A percentile compares a stretch with the other conserved stretches of the same genome.
Conservation (phyloP, 2,888 invertebrate genomes). For the Melanostoma mellinum region DNA sequence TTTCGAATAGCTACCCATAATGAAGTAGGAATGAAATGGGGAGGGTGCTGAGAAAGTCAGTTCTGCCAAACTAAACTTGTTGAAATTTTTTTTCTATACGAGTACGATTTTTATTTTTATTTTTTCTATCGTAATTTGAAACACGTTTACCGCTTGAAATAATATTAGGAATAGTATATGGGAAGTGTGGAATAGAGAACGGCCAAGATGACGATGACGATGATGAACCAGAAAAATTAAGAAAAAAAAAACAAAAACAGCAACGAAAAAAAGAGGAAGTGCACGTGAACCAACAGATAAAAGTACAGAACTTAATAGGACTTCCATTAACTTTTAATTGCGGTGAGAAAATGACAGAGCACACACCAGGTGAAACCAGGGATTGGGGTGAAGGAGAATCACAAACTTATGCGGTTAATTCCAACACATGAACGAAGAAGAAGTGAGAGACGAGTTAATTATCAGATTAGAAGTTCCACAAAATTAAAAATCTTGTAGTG, state of each 20-base stretch:
- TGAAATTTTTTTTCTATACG: constrained; percentile 41
- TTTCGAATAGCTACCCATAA: constrained; percentile 18
- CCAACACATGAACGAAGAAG: constrained; percentile 16
- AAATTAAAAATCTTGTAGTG: constrained; percentile 49
- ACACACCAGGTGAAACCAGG: not conserved
- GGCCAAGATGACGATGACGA: constrained; percentile 48
- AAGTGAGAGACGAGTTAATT: constrained; percentile 42
- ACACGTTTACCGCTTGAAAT: constrained; percentile 74
- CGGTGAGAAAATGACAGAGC: constrained; percentile 53
- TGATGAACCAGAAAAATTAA: constrained; percentile 48
- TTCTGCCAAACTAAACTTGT: constrained; percentile 47
- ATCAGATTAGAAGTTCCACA: constrained; percentile 50
- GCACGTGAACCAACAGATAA: constrained; percentile 59
- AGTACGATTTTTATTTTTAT: not conserved
- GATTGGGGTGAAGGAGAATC: not conserved
- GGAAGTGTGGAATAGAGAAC: constrained; percentile 47
- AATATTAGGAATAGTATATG: constrained; percentile 68
- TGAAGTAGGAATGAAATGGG: not conserved
- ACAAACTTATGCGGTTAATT: constrained; percentile 5
- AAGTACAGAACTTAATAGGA: constrained; percentile 61
- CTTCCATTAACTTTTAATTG: constrained; percentile 74
- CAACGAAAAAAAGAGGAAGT: constrained; percentile 18
- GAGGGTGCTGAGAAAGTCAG: not conserved
- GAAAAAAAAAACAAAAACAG: constrained; percentile 1
- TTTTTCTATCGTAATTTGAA: constrained; percentile 70